Evolutionary conservation across 2,113 vertebrate species (phyloP), one percentile per base, ranked within the genome.

Genomic region (Salvelinus alpinus): DNA sequence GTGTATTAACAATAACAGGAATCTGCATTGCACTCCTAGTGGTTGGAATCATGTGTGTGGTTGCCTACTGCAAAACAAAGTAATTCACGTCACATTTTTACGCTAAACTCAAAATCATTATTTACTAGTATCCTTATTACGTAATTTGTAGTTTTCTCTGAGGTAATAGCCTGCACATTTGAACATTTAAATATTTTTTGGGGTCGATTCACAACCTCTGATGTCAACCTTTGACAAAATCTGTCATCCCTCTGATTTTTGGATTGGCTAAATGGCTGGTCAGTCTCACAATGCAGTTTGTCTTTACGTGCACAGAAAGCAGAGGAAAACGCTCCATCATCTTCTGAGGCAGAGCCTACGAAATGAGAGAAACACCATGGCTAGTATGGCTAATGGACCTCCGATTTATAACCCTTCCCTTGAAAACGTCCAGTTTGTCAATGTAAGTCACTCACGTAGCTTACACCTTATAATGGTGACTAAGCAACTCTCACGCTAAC

Each of bases 31-130:
- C 98, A 25, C 96, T 99, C 87, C 96, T 99, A 77, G 97, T 99
- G 77, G 98, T 99, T 84, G 98, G 98, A 93, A 97, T 99, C 95
- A 97, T 99, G 97, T 99, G 98, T 96, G 97, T 99, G 93, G 97
- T 98, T 92, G 98, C 96, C 94, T 99, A 99, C 96, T 99, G 97
- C 97, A 99, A 99, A 95, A 99, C 98, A 92, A 99, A 99, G 98
- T 99, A 99, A 98, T 94, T 91, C 54, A 62, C 66, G 22, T 78
- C 66, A 84, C 47, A 74, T 77, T 87, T 84, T 54, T 78, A 9
- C 1, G n/a, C n/a, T 48, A 22, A 70, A 24, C 22, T 44, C 38
- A 44, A 44, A 22, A 62, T 22, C n/a, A 16, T 9, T 24, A 62
- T 62, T 22, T 22, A 62, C n/a, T 62, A 54, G 20, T 24, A 62